Base-by-base conservation (phyloP, 1,140 invertebrate genomes). In the Heliconius eleuchia region DNA sequence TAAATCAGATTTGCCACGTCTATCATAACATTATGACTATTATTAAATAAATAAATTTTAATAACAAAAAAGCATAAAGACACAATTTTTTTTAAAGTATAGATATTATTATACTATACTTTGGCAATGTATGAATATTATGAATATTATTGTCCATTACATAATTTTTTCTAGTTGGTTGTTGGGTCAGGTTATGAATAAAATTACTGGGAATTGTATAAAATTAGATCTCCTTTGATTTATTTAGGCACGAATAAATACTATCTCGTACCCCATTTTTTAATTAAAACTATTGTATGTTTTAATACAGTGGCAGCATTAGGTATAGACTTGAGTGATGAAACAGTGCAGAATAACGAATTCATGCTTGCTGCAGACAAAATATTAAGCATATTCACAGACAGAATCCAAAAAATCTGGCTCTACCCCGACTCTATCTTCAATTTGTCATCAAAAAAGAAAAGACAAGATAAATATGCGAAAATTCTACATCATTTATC, bases 401-500 rank as follows among this genome's bases (percentile, higher is more conserved):
- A 91, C 23, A 84, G 91, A 27, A 89, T 93, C 82, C 88, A 89
- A 82, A 90, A 88, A 79, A 87, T 92, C 75, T 92, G 87, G 87
- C 82, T 88, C 4, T 88, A 92, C 76, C 88, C 81, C 73, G 77
- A 85, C 18, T 82, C 82, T 5, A 81, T 88, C 18, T 93, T 88
- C 78, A 84, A 79, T 27, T 89, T 75, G 79, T 85, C 79, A 84
- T 82, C 42, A 72, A 72, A 89, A 1, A 89, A 87, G 79, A 89
- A 82, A 74, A 89, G 85, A 55, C 89, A 92, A 57, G 89, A 93
- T 55, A 76, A 74, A 11, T 87, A 81, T 46, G 66, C 92, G 70
- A 85, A 87, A 74, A 91, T 88, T 34, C 50, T 92, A 11, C 91
- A 91, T 55, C 89, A 90, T 19, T 86, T 91, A 88, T 90, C 91